Conservation (phyloP, 2,113 vertebrate genomes). For the Gymnorhina tibicen region DNA sequence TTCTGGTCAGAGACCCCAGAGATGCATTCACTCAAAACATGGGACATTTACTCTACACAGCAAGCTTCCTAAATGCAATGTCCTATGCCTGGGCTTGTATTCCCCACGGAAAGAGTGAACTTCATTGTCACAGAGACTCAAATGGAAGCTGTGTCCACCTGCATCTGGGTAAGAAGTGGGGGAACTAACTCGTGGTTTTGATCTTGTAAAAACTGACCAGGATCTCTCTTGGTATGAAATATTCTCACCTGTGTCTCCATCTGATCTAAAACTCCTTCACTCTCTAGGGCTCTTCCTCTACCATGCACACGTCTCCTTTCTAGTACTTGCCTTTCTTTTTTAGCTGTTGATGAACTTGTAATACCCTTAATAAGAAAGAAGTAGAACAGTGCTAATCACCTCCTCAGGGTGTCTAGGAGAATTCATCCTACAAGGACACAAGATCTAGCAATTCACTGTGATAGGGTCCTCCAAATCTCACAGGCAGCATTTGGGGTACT, state of each 20-base stretch:
- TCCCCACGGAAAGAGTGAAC: not conserved
- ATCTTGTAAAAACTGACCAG: not conserved
- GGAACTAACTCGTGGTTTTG: not conserved
- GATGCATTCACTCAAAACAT: not conserved
- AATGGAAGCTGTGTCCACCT: not conserved
- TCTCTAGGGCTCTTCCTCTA: not conserved
- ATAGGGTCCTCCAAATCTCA: not conserved
- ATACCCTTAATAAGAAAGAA: not conserved
- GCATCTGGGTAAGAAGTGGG: not conserved
- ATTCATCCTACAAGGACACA: not conserved
- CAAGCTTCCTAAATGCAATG: not conserved
- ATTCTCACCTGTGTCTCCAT: not conserved
- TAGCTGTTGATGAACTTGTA: not conserved
- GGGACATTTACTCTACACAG: not conserved
- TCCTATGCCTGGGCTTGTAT: not conserved
- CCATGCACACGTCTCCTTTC: not conserved
- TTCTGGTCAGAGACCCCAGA: not conserved
- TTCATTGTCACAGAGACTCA: not conserved
- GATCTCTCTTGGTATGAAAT: not conserved
- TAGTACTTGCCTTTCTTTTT: not conserved
- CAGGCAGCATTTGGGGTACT: not conserved
- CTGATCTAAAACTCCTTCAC: not conserved
- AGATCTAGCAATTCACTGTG: not conserved
- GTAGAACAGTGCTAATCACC: not conserved
- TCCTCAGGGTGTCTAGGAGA: not conserved